Conservation (phyloP, 2,113 vertebrate genomes). For the Apaloderma vittatum region DNA sequence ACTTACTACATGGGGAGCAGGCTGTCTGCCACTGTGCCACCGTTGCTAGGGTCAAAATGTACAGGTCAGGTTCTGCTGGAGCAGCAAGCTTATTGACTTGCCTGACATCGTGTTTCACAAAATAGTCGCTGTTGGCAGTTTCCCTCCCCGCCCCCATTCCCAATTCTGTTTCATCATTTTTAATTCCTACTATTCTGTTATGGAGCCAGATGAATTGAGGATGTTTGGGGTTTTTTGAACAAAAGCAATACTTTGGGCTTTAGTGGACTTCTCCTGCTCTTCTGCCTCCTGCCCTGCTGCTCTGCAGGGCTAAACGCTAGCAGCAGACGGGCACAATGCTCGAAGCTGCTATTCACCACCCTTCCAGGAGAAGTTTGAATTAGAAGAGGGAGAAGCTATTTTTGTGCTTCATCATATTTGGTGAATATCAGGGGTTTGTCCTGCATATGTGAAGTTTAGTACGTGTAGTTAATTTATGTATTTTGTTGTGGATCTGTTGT, state of each 20-base stretch:
- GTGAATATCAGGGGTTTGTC: background rate
- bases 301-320: background rate
- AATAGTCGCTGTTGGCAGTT: background rate
- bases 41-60: background rate
- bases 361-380: background rate
- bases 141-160: background rate
- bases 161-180: background rate
- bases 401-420: background rate
- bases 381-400: background rate
- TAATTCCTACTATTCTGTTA: background rate
- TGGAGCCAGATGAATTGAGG: background rate
- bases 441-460: background rate
- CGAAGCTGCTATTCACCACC: background rate
- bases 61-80: background rate
- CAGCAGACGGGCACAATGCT: background rate
- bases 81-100: background rate
- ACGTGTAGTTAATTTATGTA: background rate
- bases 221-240: background rate
- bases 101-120: background rate
- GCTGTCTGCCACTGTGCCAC: background rate
- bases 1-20: background rate
- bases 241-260: background rate
- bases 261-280: background rate
- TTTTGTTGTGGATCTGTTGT: background rate
- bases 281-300: background rate